These are phyloP conservation scores for Rhagophthalmus giganteus DNA, from an alignment of 2,888 invertebrate species.

Conservation along the genomic window DNA sequence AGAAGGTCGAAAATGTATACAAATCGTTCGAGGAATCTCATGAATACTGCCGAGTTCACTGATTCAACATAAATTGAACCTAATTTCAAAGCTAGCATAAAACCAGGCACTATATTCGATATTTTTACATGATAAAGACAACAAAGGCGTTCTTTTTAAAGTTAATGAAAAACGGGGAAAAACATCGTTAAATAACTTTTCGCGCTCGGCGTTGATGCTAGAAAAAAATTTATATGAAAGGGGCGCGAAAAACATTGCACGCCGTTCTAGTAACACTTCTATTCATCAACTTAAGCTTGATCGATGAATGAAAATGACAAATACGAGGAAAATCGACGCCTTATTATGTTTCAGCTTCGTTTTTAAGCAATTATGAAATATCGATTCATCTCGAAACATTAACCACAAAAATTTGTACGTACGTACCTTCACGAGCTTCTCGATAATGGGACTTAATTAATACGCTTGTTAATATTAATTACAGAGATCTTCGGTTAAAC, in stretches of 20 bases:
- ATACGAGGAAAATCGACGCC: too few relatives aligned
- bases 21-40: conserved; percentile 23
- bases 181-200: conserved; percentile 6
- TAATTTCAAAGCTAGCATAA: conserved; percentile 7
- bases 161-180: conserved; percentile 1
- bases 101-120: conserved; percentile 1
- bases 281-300: conserved; percentile 16
- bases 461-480: too few relatives aligned
- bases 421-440: too few relatives aligned
- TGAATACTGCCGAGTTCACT: conserved; percentile 19
- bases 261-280: conserved; percentile 9
- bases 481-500: too few relatives aligned
- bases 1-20: conserved; percentile 24
- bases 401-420: too few relatives aligned
- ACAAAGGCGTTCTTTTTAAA: conserved; percentile 1
- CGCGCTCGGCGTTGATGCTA: background rate
- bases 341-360: too few relatives aligned
- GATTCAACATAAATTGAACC: conserved; percentile 20
- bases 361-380: too few relatives aligned
- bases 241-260: conserved; percentile 4
- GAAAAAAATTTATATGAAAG: conserved; percentile 6
- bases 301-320: conserved; percentile 9
- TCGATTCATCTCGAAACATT: too few relatives aligned
- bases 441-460: too few relatives aligned
- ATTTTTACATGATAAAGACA: conserved; percentile 3